A percentile compares a stretch with the other conserved stretches of the same genome.
Evolutionary conservation across 2,888 invertebrate species (phyloP).

Genomic region (Caradrina kadenii): DNA sequence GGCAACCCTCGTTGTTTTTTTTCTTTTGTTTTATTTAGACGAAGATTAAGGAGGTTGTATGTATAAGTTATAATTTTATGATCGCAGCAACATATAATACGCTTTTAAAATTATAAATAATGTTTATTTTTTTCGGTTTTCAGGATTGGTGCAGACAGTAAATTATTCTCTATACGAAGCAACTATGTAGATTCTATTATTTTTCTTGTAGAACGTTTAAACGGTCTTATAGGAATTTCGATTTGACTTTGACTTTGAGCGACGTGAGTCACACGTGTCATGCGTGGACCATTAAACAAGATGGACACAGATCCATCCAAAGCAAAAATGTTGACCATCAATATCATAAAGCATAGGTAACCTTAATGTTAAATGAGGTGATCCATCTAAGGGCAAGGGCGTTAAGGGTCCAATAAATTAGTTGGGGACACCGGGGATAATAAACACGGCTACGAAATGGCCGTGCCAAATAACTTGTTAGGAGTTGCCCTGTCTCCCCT

Average conservation of each 20-base stretch:
- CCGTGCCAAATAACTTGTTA: constrained; percentile 87
- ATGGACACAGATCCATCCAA: constrained; percentile 36
- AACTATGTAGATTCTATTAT: too few relatives aligned
- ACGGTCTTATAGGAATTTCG: too few relatives aligned
- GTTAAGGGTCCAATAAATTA: constrained; percentile 88
- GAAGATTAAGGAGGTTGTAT: background rate
- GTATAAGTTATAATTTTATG: background rate
- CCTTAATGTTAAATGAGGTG: constrained; percentile 89
- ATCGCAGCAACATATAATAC: background rate
- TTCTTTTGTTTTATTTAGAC: constrained; percentile 29
- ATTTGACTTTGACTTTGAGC: too few relatives aligned
- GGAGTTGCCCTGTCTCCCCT: constrained; percentile 81
- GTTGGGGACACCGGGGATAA: constrained; percentile 88
- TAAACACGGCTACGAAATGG: constrained; percentile 86
- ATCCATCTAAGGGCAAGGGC: constrained; percentile 87
- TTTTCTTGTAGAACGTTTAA: too few relatives aligned
- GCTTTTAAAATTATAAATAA: background rate
- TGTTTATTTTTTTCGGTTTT: background rate
- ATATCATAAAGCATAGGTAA: constrained; percentile 69
- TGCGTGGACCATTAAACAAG: too few relatives aligned
- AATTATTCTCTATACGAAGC: too few relatives aligned
- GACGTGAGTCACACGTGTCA: too few relatives aligned
- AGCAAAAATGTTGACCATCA: constrained; percentile 76
- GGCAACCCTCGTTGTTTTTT: constrained; percentile 25
- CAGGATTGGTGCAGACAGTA: too few relatives aligned